Conservation (phyloP, 2,113 vertebrate genomes). For the Arenaria interpres region DNA sequence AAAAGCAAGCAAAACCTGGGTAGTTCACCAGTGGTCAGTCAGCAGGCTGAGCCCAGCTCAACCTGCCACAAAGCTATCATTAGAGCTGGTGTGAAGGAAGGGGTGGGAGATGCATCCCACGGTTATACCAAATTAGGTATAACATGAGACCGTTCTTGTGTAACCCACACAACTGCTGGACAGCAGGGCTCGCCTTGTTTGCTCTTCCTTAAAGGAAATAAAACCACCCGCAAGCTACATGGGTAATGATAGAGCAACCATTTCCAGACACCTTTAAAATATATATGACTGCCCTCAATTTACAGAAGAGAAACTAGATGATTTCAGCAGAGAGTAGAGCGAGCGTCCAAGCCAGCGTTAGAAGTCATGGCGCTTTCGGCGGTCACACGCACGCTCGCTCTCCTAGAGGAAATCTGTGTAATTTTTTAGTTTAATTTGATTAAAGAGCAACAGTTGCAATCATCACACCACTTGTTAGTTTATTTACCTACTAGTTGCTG, state of each 20-base stretch:
- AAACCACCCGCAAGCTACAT: neutral
- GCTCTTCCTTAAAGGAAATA: neutral
- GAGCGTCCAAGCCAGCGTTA: fast-evolving
- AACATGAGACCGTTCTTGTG: neutral
- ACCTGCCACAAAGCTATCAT: neutral
- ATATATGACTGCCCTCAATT: neutral
- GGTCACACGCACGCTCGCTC: fast-evolving
- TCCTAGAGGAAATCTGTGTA: neutral
- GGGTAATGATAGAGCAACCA: neutral
- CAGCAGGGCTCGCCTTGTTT: neutral
- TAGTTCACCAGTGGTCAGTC: neutral
- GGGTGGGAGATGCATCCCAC: neutral
- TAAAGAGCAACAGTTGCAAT: neutral
- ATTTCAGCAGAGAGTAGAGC: neutral
- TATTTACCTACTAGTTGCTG: neutral
- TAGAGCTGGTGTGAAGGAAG: neutral
- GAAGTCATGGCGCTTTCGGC: fast-evolving
- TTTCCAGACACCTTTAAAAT: neutral
- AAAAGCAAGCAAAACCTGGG: neutral
- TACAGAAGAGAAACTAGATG: neutral
- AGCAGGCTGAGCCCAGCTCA: neutral
- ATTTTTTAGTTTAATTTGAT: neutral
- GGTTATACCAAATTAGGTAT: neutral
- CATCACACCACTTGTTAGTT: neutral
- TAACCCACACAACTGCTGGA: neutral